These are phyloP conservation scores for Apodemus sylvaticus DNA, from an alignment of 2,113 vertebrate genomes.

Conservation along the genomic window DNA sequence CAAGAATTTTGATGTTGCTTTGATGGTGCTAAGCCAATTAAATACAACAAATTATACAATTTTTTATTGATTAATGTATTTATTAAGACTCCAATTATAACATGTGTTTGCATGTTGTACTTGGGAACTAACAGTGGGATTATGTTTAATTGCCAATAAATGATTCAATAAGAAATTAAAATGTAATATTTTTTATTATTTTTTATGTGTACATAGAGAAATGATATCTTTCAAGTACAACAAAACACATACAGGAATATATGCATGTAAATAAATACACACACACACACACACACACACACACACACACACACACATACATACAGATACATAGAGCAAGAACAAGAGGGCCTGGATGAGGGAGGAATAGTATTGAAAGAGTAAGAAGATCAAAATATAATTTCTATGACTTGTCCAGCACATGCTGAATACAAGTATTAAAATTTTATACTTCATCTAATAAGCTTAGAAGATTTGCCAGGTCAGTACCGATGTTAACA, in stretches of 20 bases:
- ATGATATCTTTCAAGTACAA: neutral
- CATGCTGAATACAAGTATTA: neutral
- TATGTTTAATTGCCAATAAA: constrained; percentile 7
- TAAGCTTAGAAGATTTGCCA: neutral
- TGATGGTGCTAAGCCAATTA: neutral
- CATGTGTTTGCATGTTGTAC: neutral
- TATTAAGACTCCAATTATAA: neutral
- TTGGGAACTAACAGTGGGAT: neutral
- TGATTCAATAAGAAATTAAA: neutral
- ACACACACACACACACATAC: no score
- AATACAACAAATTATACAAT: neutral
- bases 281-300: neutral
- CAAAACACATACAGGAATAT: neutral
- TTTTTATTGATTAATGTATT: no score
- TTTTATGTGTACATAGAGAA: neutral
- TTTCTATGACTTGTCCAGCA: neutral
- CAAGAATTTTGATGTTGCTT: no score
- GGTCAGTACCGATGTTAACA: neutral
- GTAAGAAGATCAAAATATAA: no score
- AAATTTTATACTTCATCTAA: neutral
- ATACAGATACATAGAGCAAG: neutral
- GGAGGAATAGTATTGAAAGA: no score
- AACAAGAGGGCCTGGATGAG: no score
- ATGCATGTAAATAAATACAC: neutral
- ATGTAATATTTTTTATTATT: neutral